A percentile compares a stretch with the other conserved stretches of the same genome.
These are phyloP conservation scores for Stegastes partitus DNA, from an alignment of 2,113 vertebrate genomes.

Conservation along the genomic window DNA sequence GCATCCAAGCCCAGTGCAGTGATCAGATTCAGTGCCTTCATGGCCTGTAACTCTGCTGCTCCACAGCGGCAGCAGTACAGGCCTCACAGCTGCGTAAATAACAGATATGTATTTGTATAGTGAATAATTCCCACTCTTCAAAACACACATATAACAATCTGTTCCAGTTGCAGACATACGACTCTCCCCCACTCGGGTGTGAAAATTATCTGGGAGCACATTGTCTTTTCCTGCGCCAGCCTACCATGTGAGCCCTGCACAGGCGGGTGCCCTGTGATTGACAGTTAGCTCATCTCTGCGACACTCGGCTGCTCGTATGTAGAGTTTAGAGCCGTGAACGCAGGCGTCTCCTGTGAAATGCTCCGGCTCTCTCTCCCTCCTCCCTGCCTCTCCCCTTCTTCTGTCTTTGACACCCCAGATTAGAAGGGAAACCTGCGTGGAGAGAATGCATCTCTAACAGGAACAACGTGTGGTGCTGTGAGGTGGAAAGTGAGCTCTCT, in stretches of 20 bases:
- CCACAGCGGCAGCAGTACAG: neutral
- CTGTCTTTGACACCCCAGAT: constrained; percentile 73
- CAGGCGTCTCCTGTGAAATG: constrained; percentile 63
- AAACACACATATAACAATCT: constrained; percentile 73
- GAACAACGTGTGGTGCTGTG: constrained; percentile 58
- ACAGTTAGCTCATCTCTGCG: constrained; percentile 65
- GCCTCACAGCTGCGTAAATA: constrained; percentile 33
- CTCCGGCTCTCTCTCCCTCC: constrained; percentile 37
- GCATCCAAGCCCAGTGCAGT: neutral
- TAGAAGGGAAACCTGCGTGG: constrained; percentile 68
- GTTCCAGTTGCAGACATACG: constrained; percentile 62
- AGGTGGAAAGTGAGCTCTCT: constrained; percentile 76
- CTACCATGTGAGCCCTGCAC: constrained; percentile 65
- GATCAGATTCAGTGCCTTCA: constrained; percentile 30
- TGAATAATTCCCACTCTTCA: constrained; percentile 71
- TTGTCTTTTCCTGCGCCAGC: constrained; percentile 56
- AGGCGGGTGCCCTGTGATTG: constrained; percentile 67
- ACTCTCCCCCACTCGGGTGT: constrained; percentile 58
- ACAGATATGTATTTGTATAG: constrained; percentile 55
- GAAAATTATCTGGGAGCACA: constrained; percentile 60
- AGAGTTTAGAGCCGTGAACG: constrained; percentile 58
- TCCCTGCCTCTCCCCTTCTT: constrained; percentile 28
- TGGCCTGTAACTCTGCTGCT: constrained; percentile 10
- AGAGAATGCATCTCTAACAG: constrained; percentile 71
- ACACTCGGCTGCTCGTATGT: constrained; percentile 68